Evolutionary conservation across 2,888 invertebrate species (phyloP).

Genomic region (Drosophila paramelanica): DNA sequence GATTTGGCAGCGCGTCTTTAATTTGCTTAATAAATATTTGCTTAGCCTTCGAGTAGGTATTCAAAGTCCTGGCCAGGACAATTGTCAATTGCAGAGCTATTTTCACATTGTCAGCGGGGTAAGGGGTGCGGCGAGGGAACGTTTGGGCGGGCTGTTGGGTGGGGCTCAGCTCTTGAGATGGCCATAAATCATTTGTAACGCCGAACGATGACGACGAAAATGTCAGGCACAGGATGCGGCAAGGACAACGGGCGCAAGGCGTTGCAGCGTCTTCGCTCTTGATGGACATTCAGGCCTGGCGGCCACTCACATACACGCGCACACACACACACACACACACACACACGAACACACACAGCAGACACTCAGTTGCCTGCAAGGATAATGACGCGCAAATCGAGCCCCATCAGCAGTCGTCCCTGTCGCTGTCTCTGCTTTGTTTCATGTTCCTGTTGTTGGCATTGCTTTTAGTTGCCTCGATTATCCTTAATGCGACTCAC

Average conservation of each 20-base stretch:
- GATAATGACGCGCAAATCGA: conserved; percentile 80
- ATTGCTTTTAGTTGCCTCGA: conserved; percentile 79
- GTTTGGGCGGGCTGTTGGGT: conserved; percentile 8
- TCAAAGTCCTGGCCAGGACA: conserved; percentile 41
- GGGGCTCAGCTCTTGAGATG: conserved; percentile 53
- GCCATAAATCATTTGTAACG: conserved; percentile 70
- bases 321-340: conserved; percentile 1
- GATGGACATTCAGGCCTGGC: conserved; percentile 72
- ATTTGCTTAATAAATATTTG: conserved; percentile 79
- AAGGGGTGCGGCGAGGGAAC: background rate
- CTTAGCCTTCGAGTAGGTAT: conserved; percentile 40
- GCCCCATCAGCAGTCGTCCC: conserved; percentile 59
- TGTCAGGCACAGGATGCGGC: conserved; percentile 69
- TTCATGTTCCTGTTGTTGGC: conserved; percentile 60
- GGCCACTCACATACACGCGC: conserved; percentile 36
- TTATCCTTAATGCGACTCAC: conserved; percentile 81
- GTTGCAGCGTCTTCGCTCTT: conserved; percentile 62
- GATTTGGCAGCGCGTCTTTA: conserved; percentile 72
- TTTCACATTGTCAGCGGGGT: conserved; percentile 45
- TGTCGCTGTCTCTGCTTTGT: conserved; percentile 65
- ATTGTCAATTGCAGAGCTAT: conserved; percentile 74
- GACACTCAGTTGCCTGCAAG: conserved; percentile 42
- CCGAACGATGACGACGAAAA: conserved; percentile 72
- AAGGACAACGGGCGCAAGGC: conserved; percentile 52
- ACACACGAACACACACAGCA: conserved; percentile 10